phyloP scores from a whole-genome alignment of 2,797 vertebrate species.

The Malacoraja senta region DNA sequence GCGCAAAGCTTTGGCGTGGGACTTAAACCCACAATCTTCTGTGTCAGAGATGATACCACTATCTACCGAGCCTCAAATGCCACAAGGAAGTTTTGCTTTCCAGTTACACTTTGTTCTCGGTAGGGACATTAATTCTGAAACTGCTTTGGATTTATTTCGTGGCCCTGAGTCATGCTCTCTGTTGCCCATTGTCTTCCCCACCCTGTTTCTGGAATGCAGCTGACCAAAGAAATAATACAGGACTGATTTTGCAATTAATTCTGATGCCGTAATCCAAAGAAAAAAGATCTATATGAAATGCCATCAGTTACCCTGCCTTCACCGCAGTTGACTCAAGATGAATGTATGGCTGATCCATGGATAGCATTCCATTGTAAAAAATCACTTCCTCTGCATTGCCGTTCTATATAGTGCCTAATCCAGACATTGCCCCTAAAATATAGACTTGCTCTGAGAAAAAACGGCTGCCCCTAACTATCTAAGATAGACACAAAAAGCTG shows the following conservation, averaged over 20 bases:
- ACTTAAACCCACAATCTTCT: no score
- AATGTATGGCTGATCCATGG: background rate
- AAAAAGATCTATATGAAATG: background rate
- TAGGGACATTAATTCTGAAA: background rate
- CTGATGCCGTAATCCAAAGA: background rate
- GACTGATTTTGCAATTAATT: background rate
- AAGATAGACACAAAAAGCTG: no score
- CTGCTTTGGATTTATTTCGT: background rate
- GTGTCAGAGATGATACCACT: no score
- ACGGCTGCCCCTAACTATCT: background rate
- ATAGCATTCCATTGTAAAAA: conserved; percentile 34
- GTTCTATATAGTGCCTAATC: conserved; percentile 22
- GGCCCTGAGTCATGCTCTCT: background rate
- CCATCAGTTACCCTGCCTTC: conserved; percentile 8
- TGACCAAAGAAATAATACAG: background rate
- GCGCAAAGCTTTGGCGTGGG: no score
- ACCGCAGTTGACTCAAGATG: background rate
- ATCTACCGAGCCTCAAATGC: no score
- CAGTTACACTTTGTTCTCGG: no score
- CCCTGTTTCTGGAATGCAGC: background rate
- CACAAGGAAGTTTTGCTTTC: no score
- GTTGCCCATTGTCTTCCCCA: background rate
- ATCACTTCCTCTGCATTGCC: conserved; percentile 3
- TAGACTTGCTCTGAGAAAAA: background rate
- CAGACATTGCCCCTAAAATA: conserved; percentile 5